These are phyloP conservation scores for Coelopa pilipes DNA, from an alignment of 2,888 invertebrate species.

Conservation along the genomic window DNA sequence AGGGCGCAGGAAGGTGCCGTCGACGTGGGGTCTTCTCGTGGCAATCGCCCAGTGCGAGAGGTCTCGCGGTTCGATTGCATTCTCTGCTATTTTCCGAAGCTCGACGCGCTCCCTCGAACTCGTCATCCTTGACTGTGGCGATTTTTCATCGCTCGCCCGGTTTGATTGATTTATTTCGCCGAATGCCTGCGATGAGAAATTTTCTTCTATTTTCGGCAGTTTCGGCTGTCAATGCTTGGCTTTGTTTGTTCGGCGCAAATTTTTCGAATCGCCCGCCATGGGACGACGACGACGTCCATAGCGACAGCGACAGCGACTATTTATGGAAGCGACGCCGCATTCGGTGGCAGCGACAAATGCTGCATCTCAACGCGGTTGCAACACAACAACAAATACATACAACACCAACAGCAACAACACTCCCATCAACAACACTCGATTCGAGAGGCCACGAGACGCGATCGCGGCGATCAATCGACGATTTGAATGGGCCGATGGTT, in stretches of 20 bases:
- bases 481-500: background rate
- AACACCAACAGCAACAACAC: slow-evolving; percentile 13
- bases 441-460: no score
- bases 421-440: background rate
- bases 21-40: no score
- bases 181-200: background rate
- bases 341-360: background rate
- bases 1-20: no score
- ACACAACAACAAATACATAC: background rate
- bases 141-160: no score
- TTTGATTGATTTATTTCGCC: no score
- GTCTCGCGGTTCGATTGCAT: no score
- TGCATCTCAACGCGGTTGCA: background rate
- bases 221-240: background rate
- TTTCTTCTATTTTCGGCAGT: slow-evolving; percentile 8
- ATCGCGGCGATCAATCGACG: background rate
- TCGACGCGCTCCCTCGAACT: no score
- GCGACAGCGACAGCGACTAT: background rate
- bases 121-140: no score
- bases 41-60: no score
- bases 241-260: slow-evolving; percentile 1
- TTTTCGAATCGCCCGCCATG: slow-evolving; percentile 15
- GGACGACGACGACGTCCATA: background rate
- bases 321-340: background rate
- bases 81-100: no score